Percentiles rank a stretch among this genome's conserved stretches.
These are phyloP conservation scores for Schizothorax lantsangensis DNA, from an alignment of 2,797 vertebrate species.

Conservation along the genomic window DNA sequence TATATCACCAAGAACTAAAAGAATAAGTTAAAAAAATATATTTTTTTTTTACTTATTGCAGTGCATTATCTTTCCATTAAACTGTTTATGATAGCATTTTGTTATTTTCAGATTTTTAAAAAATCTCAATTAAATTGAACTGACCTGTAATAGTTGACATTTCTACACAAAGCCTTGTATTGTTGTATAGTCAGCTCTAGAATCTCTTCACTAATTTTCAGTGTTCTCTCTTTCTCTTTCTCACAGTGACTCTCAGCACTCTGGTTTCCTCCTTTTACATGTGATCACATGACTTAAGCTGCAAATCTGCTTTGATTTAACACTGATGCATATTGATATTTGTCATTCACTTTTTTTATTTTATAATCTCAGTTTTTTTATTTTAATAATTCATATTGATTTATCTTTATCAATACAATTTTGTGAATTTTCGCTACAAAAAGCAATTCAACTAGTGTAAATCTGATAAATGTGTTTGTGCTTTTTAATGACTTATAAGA, in stretches of 20 bases:
- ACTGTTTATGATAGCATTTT: not conserved
- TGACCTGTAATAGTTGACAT: conserved; percentile 7
- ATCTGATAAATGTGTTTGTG: not conserved
- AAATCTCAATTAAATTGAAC: not conserved
- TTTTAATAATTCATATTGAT: not conserved
- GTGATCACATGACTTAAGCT: not conserved
- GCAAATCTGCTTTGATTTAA: not conserved
- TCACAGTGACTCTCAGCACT: not conserved
- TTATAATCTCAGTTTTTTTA: not conserved
- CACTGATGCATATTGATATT: not conserved
- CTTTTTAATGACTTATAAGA: not conserved
- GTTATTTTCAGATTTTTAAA: not conserved
- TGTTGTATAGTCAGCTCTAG: not conserved
- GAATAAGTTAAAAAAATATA: too few relatives aligned
- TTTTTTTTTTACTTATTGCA: not conserved
- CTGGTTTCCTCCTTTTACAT: not conserved
- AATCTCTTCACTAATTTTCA: not conserved
- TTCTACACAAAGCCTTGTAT: not conserved
- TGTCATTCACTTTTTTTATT: not conserved
- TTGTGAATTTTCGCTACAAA: not conserved
- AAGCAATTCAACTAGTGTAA: not conserved
- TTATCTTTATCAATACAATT: not conserved
- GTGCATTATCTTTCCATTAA: not conserved
- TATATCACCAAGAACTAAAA: not conserved
- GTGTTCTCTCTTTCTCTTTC: not conserved